Conservation (phyloP, 2,888 invertebrate genomes). For the Sipha maydis region DNA sequence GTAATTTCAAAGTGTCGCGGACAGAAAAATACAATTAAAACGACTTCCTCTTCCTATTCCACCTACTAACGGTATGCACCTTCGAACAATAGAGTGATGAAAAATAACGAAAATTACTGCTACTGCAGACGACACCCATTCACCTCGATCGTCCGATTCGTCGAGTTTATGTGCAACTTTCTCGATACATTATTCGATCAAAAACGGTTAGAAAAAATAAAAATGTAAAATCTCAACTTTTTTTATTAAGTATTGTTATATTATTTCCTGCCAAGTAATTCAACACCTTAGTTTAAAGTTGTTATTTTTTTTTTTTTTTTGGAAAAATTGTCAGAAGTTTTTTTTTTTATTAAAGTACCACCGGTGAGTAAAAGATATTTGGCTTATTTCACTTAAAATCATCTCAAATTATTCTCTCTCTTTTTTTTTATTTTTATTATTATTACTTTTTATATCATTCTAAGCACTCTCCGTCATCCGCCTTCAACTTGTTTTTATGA, state of each 20-base stretch:
- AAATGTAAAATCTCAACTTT: constrained; percentile 24
- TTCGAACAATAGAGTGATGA: constrained; percentile 28
- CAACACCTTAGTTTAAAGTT: constrained; percentile 8
- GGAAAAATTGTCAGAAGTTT: constrained; percentile 14
- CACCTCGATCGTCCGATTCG: not conserved
- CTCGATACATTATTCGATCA: not conserved
- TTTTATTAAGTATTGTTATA: not conserved
- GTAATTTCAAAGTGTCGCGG: constrained; percentile 46
- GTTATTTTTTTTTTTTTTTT: not conserved
- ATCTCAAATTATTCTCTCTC: constrained; percentile 4
- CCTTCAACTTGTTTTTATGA: constrained; percentile 40
- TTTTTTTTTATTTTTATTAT: constrained; percentile 4
- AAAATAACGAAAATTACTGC: constrained; percentile 41
- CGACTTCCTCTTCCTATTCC: not conserved
- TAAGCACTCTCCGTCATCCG: constrained; percentile 33
- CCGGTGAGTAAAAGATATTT: constrained; percentile 7
- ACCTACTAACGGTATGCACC: not conserved
- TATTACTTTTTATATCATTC: constrained; percentile 31
- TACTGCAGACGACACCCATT: not conserved
- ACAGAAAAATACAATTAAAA: constrained; percentile 56
- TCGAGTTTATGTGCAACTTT: constrained; percentile 14
- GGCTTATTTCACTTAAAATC: constrained; percentile 39
- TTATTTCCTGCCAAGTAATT: constrained; percentile 23
- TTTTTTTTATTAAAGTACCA: constrained; percentile 5
- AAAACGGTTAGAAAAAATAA: not conserved